phyloP scores from a whole-genome alignment of 2,113 vertebrate species.

The Andinoacara biseriatus region DNA sequence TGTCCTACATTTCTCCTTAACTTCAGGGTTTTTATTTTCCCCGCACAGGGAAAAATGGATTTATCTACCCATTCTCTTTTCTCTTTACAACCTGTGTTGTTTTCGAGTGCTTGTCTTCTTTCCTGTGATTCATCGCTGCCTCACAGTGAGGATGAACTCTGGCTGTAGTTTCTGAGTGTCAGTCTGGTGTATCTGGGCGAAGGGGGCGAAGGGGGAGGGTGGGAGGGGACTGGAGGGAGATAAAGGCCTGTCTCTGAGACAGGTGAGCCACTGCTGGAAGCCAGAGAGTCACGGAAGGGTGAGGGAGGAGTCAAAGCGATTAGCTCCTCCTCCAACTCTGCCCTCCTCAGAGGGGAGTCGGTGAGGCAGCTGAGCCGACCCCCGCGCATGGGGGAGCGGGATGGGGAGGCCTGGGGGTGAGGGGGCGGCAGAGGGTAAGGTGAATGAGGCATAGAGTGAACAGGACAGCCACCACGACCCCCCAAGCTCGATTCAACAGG shows the following conservation, averaged over 20 bases:
- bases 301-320: conserved; percentile 96
- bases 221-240: conserved; percentile 87
- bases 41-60: conserved; percentile 29
- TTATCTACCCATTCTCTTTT: conserved; percentile 20
- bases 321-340: conserved; percentile 90
- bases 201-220: conserved; percentile 89
- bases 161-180: conserved; percentile 94
- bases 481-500: conserved; percentile 85
- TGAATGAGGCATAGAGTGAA: conserved; percentile 56
- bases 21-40: conserved; percentile 8
- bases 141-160: conserved; percentile 99
- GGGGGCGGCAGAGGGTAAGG: conserved; percentile 64
- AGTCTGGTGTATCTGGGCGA: conserved; percentile 92
- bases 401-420: conserved; percentile 66
- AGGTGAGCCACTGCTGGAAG: conserved; percentile 88
- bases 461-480: conserved; percentile 63
- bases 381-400: conserved; percentile 66
- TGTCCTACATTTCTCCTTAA: conserved; percentile 22
- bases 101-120: conserved; percentile 23
- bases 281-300: conserved; percentile 95
- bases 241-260: conserved; percentile 81
- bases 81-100: neutral
- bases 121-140: conserved; percentile 21
- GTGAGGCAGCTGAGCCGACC: conserved; percentile 63
- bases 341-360: conserved; percentile 81